Percentiles rank a stretch among this genome's conserved stretches.
phyloP scores from a whole-genome alignment of 2,113 vertebrate species.

The Nematolebias whitei region DNA sequence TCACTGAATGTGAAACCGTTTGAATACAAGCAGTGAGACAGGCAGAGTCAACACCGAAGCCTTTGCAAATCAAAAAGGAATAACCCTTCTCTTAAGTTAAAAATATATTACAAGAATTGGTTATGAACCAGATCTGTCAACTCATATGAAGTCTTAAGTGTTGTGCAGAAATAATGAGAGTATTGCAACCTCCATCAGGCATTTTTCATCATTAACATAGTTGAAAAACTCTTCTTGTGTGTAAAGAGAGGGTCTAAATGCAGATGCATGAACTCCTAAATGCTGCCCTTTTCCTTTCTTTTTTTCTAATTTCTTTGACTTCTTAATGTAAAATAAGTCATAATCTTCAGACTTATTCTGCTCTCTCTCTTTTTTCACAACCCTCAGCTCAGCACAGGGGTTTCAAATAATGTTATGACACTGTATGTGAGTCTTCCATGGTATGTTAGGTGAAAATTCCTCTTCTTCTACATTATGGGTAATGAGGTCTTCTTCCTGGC shows the following conservation, averaged over 20 bases:
- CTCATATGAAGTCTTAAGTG: background rate
- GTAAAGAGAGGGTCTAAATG: background rate
- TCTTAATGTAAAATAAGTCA: constrained; percentile 5
- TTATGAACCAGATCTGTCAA: background rate
- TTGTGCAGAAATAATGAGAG: constrained; percentile 2
- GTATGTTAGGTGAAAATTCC: constrained; percentile 14
- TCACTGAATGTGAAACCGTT: too few species aligned
- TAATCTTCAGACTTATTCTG: constrained; percentile 6
- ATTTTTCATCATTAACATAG: constrained; percentile 1
- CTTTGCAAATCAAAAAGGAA: background rate
- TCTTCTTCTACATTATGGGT: constrained; percentile 47
- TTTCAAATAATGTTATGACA: constrained; percentile 22
- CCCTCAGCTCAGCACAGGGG: constrained; percentile 6
- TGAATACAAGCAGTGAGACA: too few species aligned
- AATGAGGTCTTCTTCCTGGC: constrained; percentile 54
- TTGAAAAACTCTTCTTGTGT: background rate
- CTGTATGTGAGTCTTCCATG: constrained; percentile 17
- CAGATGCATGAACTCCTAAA: background rate
- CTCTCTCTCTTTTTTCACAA: background rate
- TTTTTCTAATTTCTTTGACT: background rate
- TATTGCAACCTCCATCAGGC: background rate
- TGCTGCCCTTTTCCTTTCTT: background rate
- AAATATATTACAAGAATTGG: background rate
- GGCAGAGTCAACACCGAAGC: background rate
- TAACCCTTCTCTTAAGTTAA: background rate